These are phyloP conservation scores for Orchestia grillus DNA, from an alignment of 1,140 invertebrate genomes.

Conservation along the genomic window DNA sequence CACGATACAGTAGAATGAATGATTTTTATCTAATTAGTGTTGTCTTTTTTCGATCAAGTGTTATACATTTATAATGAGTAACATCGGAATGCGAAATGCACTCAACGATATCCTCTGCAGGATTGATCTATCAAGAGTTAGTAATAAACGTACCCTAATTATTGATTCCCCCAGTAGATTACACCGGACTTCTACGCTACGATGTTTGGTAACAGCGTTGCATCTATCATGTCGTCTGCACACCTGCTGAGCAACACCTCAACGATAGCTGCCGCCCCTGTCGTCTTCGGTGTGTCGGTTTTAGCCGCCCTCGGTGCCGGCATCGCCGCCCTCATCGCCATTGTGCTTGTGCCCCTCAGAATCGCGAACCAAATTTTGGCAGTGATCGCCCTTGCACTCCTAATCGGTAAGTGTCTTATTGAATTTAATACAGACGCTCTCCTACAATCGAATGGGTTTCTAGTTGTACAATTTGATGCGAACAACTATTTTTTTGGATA, in stretches of 20 bases:
- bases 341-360: slow-evolving; percentile 15
- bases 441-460: no score
- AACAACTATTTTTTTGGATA: no score
- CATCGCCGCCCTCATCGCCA: slow-evolving; percentile 4
- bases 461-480: no score
- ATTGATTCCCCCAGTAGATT: neutral
- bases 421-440: no score
- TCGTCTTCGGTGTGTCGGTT: neutral
- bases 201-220: neutral
- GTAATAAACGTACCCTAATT: neutral
- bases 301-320: neutral
- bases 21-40: no score
- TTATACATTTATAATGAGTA: no score
- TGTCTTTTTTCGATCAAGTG: no score
- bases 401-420: neutral
- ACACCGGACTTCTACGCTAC: slow-evolving; percentile 24
- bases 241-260: neutral
- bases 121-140: neutral
- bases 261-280: neutral
- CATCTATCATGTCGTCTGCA: neutral
- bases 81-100: no score
- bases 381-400: slow-evolving; percentile 2
- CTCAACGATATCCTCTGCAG: neutral
- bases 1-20: no score
- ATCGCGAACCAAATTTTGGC: slow-evolving; percentile 35